phyloP scores from a whole-genome alignment of 2,888 invertebrate genomes.

The Liodrosophila aerea region DNA sequence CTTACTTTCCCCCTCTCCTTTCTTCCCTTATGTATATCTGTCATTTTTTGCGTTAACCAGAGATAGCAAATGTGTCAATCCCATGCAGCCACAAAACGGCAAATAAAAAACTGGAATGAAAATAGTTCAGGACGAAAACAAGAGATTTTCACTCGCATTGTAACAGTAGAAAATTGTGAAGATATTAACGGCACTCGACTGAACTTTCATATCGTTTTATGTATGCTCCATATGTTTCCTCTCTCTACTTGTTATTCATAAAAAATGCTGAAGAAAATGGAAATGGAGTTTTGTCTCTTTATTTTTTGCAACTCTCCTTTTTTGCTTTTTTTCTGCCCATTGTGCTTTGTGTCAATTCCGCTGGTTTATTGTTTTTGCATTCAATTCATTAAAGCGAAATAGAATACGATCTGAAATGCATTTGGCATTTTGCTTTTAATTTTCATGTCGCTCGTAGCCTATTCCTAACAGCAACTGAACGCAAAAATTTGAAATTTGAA shows the following conservation, averaged over 20 bases:
- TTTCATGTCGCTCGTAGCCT: constrained; percentile 5
- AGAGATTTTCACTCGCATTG: background rate
- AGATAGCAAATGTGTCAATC: background rate
- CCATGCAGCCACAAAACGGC: background rate
- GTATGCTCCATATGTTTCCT: no score
- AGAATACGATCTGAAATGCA: constrained; percentile 8
- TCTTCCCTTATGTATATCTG: background rate
- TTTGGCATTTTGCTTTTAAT: constrained; percentile 21
- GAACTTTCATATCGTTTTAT: no score
- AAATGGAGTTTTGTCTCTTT: constrained; percentile 17
- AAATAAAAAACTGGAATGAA: constrained; percentile 19
- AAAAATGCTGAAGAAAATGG: constrained; percentile 9
- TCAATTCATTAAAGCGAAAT: constrained; percentile 20
- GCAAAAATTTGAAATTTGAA: background rate
- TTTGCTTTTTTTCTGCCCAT: background rate
- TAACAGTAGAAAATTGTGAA: background rate
- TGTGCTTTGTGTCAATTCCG: constrained; percentile 15
- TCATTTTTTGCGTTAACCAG: background rate
- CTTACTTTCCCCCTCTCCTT: background rate
- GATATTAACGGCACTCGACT: no score
- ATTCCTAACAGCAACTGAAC: constrained; percentile 1
- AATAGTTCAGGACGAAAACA: constrained; percentile 22
- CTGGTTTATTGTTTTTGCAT: constrained; percentile 30
- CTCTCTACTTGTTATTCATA: no score
- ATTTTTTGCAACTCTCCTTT: background rate